Base-by-base conservation (phyloP, 53 echinoderm and acorn worm genomes). In the Echinometra lucunter region DNA sequence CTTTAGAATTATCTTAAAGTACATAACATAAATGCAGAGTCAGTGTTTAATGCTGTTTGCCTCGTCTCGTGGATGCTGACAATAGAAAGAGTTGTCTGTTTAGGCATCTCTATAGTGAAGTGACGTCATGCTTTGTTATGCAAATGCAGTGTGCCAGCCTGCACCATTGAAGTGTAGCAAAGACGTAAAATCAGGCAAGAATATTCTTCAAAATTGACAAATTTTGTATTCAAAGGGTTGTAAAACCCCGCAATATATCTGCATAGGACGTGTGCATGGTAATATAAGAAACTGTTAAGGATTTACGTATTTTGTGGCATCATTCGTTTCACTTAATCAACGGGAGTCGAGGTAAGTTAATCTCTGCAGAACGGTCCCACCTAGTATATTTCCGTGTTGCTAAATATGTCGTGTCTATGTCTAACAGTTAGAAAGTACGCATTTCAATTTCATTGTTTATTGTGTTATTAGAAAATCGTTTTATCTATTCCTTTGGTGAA, bases 21-120 rank as follows among this genome's bases (percentile, higher is more conserved):
- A 42, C 35, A 49, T 88, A 16, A 88, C 13, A 21, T 11, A 49
- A 53, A 88, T 21, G 32, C 88, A 16, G 25, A 37, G 34, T 35
- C 82, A 30, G 93, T 80, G 80, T 93, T 80, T 93, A 19, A 37
- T 25, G 56, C 93, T 81, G 93, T 93, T 93, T 55, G 2, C 56
- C 23, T 57, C 58, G 93, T 93, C 80, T 93, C 93, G n/a, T 57
- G 55, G 82, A 58, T 69, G 72, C 66, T 93, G 38, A 75, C 78
- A 93, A 80, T 37, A 75, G 81, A 80, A 58, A 57, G 88, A 30
- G 94, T 95, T 85, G 70, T 92, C 45, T 95, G 95, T 96, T 96
- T 94, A 91, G 74, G 83, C 95, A 93, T 97, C 91, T 88, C 97
- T 96, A 97, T 96, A 96, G 97, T 34, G 95, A 97, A 95, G 88